phyloP scores from a whole-genome alignment of 2,113 vertebrate genomes.

The Psilopsiagon aymara region DNA sequence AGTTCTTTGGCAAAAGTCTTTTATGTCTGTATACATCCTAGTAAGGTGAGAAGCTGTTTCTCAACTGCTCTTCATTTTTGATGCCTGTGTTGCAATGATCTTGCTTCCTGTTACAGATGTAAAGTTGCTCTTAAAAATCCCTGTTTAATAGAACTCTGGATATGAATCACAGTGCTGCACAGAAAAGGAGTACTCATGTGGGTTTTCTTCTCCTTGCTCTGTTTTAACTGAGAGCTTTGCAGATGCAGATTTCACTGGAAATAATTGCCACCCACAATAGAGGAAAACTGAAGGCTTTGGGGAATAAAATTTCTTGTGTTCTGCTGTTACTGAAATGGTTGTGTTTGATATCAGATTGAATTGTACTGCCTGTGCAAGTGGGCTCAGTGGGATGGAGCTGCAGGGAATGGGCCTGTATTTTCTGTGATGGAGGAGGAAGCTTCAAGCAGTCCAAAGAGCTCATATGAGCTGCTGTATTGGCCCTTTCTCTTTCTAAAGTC shows the following conservation, averaged over 20 bases:
- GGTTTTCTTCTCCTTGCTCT: neutral
- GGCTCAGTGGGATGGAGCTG: neutral
- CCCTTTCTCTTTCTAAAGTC: neutral
- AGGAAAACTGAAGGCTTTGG: neutral
- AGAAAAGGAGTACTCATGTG: neutral
- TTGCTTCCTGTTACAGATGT: neutral
- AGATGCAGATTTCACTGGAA: neutral
- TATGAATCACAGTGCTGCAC: neutral
- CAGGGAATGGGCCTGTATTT: neutral
- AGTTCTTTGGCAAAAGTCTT: neutral
- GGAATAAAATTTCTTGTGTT: neutral
- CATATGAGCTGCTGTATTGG: neutral
- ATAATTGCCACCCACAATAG: neutral
- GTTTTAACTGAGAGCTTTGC: neutral
- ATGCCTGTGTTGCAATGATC: neutral
- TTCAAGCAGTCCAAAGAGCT: neutral
- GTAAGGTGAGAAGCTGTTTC: neutral
- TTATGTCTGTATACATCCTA: neutral
- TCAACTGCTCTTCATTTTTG: neutral
- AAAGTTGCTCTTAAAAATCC: neutral
- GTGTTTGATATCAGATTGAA: neutral
- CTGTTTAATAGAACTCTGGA: neutral
- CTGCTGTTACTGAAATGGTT: neutral
- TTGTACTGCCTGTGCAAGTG: neutral
- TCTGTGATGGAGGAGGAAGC: neutral